Conservation (phyloP, 2,888 invertebrate genomes). For the Theretra japonica region DNA sequence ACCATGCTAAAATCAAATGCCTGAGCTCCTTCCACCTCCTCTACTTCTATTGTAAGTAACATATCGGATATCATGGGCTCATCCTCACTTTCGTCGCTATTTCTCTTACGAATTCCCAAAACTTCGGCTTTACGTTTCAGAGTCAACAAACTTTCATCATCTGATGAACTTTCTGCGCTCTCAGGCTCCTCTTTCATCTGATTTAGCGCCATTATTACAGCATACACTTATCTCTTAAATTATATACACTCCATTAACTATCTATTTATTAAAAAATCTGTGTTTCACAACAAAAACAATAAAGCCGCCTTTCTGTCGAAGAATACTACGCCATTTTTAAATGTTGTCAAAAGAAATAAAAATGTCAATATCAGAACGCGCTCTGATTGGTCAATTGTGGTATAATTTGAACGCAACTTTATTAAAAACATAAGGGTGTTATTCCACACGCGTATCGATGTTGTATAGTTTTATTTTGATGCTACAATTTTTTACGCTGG, state of each 20-base stretch:
- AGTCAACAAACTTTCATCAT: slow-evolving; percentile 49
- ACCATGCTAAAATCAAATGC: slow-evolving; percentile 48
- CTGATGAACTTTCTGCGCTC: slow-evolving; percentile 48
- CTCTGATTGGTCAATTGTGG: neutral
- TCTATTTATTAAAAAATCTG: slow-evolving; percentile 6
- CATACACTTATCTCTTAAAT: neutral
- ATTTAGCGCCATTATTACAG: slow-evolving; percentile 42
- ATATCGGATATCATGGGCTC: slow-evolving; percentile 43
- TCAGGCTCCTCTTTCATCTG: slow-evolving; percentile 40
- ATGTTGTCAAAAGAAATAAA: slow-evolving; percentile 38
- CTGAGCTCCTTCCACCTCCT: slow-evolving; percentile 48
- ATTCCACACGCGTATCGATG: neutral
- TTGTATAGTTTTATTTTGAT: neutral
- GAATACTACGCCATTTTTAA: slow-evolving; percentile 46
- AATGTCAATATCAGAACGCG: slow-evolving; percentile 17
- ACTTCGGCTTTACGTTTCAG: slow-evolving; percentile 48
- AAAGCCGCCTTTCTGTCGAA: slow-evolving; percentile 1
- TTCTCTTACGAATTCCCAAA: slow-evolving; percentile 30
- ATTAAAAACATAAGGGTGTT: neutral
- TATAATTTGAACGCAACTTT: neutral
- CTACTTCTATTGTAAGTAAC: slow-evolving; percentile 51
- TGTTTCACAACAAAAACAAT: slow-evolving; percentile 28
- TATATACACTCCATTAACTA: neutral
- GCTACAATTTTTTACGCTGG: slow-evolving; percentile 44
- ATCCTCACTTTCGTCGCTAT: slow-evolving; percentile 43